Percentiles rank a stretch among this genome's conserved stretches.
Evolutionary conservation across 2,113 vertebrate genomes (phyloP).

Genomic region (Amblyopsis rosae): DNA sequence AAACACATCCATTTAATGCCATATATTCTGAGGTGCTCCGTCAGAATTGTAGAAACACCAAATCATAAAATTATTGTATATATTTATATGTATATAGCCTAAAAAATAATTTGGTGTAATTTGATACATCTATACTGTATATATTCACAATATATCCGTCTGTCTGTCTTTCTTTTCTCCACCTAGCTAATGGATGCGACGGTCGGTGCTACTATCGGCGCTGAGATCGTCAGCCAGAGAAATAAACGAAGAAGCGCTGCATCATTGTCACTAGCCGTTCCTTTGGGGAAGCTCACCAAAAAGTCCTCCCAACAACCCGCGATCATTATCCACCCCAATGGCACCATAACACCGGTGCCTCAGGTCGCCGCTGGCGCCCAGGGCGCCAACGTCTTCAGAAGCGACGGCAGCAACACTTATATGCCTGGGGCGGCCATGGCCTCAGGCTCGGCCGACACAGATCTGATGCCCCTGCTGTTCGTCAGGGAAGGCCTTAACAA

Average conservation of each 20-base stretch:
- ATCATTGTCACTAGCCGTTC: slow-evolving; percentile 30
- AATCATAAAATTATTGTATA: too few species aligned
- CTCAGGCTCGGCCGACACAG: slow-evolving; percentile 24
- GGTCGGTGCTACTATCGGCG: slow-evolving; percentile 67
- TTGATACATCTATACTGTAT: too few species aligned
- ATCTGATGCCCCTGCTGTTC: slow-evolving; percentile 64
- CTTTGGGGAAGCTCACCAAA: slow-evolving; percentile 56
- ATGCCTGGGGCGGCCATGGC: slow-evolving; percentile 26
- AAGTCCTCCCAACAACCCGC: slow-evolving; percentile 43
- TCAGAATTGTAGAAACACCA: too few species aligned
- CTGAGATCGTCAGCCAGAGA: slow-evolving; percentile 63
- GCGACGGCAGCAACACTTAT: slow-evolving; percentile 5
- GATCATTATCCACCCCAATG: slow-evolving; percentile 30
- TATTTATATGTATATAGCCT: too few species aligned
- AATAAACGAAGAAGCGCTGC: slow-evolving; percentile 32
- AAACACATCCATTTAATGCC: too few species aligned
- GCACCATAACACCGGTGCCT: slow-evolving; percentile 22
- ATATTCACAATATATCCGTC: slow-evolving; percentile 1
- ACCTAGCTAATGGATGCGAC: slow-evolving; percentile 77
- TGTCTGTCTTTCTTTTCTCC: neutral
- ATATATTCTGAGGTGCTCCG: too few species aligned
- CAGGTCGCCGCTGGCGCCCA: slow-evolving; percentile 23
- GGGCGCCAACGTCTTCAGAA: slow-evolving; percentile 4
- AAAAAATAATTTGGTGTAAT: too few species aligned
- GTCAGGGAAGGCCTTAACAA: slow-evolving; percentile 55